These are phyloP conservation scores for Prionailurus bengalensis DNA, from an alignment of 2,113 vertebrate species.

Conservation along the genomic window DNA sequence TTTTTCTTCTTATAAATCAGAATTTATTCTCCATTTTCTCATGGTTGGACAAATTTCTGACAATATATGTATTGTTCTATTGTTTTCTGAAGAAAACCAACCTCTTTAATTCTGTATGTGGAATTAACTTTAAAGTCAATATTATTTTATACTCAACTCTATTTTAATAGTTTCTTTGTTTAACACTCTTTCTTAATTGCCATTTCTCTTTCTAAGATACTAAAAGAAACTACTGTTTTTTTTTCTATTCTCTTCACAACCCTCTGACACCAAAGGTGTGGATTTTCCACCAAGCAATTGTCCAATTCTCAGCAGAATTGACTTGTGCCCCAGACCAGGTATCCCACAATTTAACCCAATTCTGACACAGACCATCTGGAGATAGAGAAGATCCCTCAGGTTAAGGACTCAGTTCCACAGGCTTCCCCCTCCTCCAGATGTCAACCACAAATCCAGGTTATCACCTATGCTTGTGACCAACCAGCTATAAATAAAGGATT, in stretches of 20 bases:
- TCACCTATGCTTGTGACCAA: background rate
- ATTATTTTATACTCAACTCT: background rate
- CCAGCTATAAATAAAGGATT: background rate
- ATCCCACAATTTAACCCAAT: background rate
- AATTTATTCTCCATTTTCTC: background rate
- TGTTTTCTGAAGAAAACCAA: background rate
- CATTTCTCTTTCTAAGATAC: background rate
- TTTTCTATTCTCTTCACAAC: background rate
- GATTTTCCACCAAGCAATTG: background rate
- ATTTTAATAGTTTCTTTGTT: background rate
- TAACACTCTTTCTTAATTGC: background rate
- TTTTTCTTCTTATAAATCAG: background rate
- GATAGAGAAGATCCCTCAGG: no score
- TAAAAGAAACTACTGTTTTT: background rate
- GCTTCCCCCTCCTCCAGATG: background rate
- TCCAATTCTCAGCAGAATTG: background rate
- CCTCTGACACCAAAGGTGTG: background rate
- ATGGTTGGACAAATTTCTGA: background rate
- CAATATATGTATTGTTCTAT: background rate
- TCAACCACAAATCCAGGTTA: background rate
- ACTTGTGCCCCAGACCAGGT: no score
- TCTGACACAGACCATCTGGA: background rate
- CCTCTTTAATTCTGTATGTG: no score
- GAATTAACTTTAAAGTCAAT: background rate
- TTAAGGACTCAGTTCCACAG: background rate